Percentiles rank a stretch among this genome's conserved stretches.
Evolutionary conservation across 2,113 vertebrate genomes (phyloP).

Genomic region (Platysteira castanea): DNA sequence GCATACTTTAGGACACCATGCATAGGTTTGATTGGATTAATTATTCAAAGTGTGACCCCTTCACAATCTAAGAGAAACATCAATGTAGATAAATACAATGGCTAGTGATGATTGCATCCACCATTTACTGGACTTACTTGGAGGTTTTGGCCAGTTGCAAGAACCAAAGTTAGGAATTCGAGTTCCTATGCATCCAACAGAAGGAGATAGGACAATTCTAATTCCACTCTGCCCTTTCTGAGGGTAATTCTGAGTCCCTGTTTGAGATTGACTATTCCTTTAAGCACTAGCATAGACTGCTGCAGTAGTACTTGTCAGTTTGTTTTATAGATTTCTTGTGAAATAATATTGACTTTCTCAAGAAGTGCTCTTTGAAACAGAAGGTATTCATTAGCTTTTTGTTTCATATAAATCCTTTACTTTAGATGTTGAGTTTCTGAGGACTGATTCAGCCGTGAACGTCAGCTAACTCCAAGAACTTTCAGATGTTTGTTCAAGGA

Average conservation of each 20-base stretch:
- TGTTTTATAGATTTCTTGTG: slow-evolving; percentile 51
- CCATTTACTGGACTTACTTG: not conserved
- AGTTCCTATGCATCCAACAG: not conserved
- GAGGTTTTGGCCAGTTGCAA: not conserved
- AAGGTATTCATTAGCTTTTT: slow-evolving; percentile 44
- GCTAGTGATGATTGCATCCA: not conserved
- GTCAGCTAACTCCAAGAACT: not conserved
- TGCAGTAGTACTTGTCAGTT: slow-evolving; percentile 29
- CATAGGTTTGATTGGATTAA: not conserved
- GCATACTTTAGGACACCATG: not conserved
- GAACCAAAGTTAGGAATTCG: not conserved
- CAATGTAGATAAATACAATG: not conserved
- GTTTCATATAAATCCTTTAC: not conserved
- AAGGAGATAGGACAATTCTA: not conserved
- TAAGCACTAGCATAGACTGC: not conserved
- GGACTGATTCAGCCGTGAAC: not conserved
- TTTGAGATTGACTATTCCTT: not conserved
- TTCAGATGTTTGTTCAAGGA: not conserved
- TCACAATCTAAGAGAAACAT: not conserved
- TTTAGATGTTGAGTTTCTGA: not conserved
- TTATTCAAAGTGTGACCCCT: not conserved
- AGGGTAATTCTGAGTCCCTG: not conserved
- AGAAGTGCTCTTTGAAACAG: slow-evolving; percentile 27
- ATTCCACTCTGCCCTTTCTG: not conserved
- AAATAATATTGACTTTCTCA: slow-evolving; percentile 53